Conservation (phyloP, 2,888 invertebrate species). For the Platypus cylindrus region DNA sequence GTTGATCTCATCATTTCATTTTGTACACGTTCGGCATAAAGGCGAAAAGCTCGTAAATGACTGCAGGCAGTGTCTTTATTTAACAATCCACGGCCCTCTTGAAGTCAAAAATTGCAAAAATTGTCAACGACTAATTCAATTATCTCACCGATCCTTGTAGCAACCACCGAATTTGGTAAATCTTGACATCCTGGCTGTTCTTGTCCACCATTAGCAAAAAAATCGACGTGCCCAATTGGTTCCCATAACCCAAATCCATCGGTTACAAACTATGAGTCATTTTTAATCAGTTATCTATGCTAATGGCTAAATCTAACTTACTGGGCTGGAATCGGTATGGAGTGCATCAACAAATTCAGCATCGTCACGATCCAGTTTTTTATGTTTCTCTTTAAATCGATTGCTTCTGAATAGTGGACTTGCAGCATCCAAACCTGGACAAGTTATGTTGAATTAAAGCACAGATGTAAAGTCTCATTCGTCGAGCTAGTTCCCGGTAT, state of each 20-base stretch:
- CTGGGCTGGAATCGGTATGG: constrained; percentile 49
- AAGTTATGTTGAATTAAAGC: neutral
- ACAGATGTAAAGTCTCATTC: neutral
- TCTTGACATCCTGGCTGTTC: constrained; percentile 48
- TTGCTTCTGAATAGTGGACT: constrained; percentile 59
- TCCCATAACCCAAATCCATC: constrained; percentile 48
- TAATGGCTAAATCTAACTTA: constrained; percentile 15
- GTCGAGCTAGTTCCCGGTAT: neutral
- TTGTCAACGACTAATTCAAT: neutral
- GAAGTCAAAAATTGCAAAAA: neutral
- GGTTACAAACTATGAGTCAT: constrained; percentile 33
- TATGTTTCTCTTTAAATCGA: constrained; percentile 40
- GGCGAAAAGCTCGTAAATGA: constrained; percentile 42
- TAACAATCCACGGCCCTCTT: constrained; percentile 14
- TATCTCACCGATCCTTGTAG: constrained; percentile 39
- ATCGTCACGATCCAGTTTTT: constrained; percentile 47
- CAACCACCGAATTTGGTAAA: constrained; percentile 42
- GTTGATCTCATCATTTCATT: too few species aligned
- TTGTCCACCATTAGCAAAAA: constrained; percentile 47
- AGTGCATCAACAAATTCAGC: constrained; percentile 55
- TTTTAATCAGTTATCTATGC: neutral
- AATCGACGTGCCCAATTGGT: constrained; percentile 47
- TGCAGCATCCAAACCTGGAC: constrained; percentile 67
- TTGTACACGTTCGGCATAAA: constrained; percentile 40
- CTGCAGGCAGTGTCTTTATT: constrained; percentile 42